Percentiles rank a stretch among this genome's conserved stretches.
Conservation (phyloP, 2,797 vertebrate genomes). For the Babyrousa celebensis region DNA sequence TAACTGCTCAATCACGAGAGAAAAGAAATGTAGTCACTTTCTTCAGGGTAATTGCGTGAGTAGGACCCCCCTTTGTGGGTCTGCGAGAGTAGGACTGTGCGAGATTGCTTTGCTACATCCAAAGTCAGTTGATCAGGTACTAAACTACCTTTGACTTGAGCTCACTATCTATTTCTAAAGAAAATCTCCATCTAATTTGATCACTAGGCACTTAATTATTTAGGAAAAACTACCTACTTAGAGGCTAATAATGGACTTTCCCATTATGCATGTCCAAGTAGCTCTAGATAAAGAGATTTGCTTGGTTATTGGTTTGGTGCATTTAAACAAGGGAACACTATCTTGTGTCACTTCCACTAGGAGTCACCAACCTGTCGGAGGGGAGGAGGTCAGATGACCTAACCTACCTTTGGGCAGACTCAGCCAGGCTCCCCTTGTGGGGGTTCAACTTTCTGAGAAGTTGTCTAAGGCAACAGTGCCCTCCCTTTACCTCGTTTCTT, state of each 20-base stretch:
- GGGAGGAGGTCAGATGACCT: not conserved
- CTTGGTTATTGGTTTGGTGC: not conserved
- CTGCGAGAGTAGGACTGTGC: not conserved
- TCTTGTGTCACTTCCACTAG: not conserved
- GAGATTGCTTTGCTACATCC: not conserved
- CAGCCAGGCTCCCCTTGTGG: not conserved
- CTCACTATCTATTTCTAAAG: not conserved
- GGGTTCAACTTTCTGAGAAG: not conserved
- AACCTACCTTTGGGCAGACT: not conserved
- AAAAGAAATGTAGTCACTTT: conserved; percentile 1
- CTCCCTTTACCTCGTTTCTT: not conserved
- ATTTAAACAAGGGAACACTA: not conserved
- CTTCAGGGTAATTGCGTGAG: not conserved
- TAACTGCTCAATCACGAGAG: not conserved
- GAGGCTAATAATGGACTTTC: not conserved
- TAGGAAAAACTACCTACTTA: conserved; percentile 43
- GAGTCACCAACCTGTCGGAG: not conserved
- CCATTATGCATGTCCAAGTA: not conserved
- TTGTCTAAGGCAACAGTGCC: not conserved
- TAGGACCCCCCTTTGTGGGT: not conserved
- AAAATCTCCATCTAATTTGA: not conserved
- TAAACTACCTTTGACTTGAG: not conserved
- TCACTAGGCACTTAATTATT: conserved; percentile 17
- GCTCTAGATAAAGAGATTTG: not conserved
- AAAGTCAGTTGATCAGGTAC: not conserved